Evolutionary conservation across 2,888 invertebrate species (phyloP), one percentile per base, ranked within the genome.

Genomic region (Drosophila austrosaltans): DNA sequence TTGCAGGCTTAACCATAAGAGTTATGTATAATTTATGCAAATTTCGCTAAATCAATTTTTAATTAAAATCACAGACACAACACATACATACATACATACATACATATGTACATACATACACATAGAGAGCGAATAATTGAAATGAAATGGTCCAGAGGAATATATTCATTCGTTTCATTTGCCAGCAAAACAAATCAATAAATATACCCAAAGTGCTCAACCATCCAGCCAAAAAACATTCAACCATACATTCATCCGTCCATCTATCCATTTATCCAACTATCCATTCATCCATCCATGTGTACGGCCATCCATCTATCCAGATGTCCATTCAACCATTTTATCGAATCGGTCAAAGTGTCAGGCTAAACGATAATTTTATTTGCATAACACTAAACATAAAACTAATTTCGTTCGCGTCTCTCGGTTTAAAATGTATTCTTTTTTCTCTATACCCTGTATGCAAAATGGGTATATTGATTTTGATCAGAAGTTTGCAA

Each of bases 11-110:
- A 83, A 75, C 80, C 77, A 74, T 57, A 54, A 57, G 73, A 80
- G 82, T 77, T 74, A 82, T 87, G 87, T 82, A 82, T 83, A 83
- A 87, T 87, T 83, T 84, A 83, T 83, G 83, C 83, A 83, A 83
- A 83, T 83, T 81, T 80, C 54, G 78, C 84, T 80, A 83, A 83
- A 83, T 87, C 87, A 83, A 83, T 83, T 83, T 83, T 83, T 83
- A 83, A 83, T 83, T 87, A 83, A 83, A 87, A 78, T 79, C 81
- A 69, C 72, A 63, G 53, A 42, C 59, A 69, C 53, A 62, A 58
- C 58, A 30, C 40, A 54, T 56, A 53, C 57, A 66, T 36, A 30
- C 40, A 54, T 56, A 53, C 57, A 66, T 36, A 42, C 63, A 58
- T 32, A 53, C 44, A 44, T 22, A 40, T n/a, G 28, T 66, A 71